A percentile compares a stretch with the other conserved stretches of the same genome.
Evolutionary conservation across 2,888 invertebrate genomes (phyloP).

Genomic region (Micoletzkya japonica): DNA sequence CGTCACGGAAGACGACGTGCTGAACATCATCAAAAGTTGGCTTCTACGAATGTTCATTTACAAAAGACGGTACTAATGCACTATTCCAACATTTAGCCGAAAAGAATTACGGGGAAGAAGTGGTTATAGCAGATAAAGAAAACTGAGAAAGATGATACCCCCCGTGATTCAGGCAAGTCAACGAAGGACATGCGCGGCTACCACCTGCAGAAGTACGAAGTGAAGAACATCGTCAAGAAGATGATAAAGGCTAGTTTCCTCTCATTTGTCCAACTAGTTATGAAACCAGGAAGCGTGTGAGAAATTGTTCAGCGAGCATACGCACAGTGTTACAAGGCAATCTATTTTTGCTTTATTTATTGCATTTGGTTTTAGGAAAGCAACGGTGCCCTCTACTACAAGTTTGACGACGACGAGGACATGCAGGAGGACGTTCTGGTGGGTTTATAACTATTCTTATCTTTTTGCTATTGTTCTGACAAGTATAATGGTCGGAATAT

Average conservation of each 20-base stretch:
- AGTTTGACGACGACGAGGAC: constrained; percentile 16
- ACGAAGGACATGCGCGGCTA: constrained; percentile 34
- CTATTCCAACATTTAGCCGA: too few relatives aligned
- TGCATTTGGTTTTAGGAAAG: constrained; percentile 9
- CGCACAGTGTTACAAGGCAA: neutral
- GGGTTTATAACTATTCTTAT: too few relatives aligned
- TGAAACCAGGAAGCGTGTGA: too few relatives aligned
- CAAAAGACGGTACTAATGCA: too few relatives aligned
- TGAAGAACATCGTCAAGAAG: constrained; percentile 31
- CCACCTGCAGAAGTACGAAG: constrained; percentile 46
- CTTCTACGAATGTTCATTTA: too few relatives aligned
- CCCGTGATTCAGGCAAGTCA: constrained; percentile 31
- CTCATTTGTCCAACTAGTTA: too few relatives aligned
- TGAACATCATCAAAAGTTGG: constrained; percentile 33
- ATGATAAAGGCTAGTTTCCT: constrained; percentile 24
- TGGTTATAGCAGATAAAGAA: too few relatives aligned
- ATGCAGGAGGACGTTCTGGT: constrained; percentile 6
- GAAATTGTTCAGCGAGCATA: too few relatives aligned
- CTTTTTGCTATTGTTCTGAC: too few relatives aligned
- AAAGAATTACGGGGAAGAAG: too few relatives aligned
- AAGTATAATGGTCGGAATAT: too few relatives aligned
- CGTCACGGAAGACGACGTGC: constrained; percentile 35
- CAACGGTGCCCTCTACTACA: constrained; percentile 24
- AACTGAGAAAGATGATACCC: neutral
- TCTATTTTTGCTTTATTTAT: neutral